Base-by-base conservation (phyloP, 2,113 vertebrate genomes). In the Mungos mungo region DNA sequence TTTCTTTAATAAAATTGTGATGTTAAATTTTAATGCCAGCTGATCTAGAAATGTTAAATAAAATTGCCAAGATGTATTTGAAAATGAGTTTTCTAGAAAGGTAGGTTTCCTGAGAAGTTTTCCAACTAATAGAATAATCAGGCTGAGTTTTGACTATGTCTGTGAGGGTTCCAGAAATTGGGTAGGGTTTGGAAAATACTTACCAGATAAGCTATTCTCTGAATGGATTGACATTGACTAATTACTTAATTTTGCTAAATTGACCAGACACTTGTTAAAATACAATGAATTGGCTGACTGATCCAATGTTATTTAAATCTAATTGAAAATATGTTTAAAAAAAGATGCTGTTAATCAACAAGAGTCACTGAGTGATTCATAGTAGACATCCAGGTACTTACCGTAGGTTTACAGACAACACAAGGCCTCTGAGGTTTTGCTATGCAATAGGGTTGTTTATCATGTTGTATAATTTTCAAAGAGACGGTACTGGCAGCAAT, bases 11-110 rank as follows among this genome's bases (percentile, higher is more conserved):
- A 84, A 95, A 90, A 93, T 92, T 79, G 6, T 33, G 12, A 60
- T 90, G 25, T 35, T 97, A 60, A 93, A 97, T 96, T 77, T 97
- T 95, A 96, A 95, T 97, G 52, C 15, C 68, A 72, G 25, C 29
- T 95, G 31, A 19, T 90, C 83, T 57, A 71, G 45, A 92, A 89
- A 41, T 86, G 47, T 96, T 96, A 97, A 93, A 72, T 93, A 87
- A 27, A 95, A 63, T 80, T 83, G 15, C 38, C 8, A 91, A 77
- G 33, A 90, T 81, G 13, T 50, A 81, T 38, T 96, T 90, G 60
- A 82, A 97, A 94, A 47, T 83, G 63, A 74, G 0, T 93, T 90
- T 79, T 72, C 45, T 68, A 77, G 76, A 97, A 84, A 90, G 25
- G 33, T 65, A 74, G 13, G 1, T 63, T 91, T 97, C 72, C 65